A percentile compares a stretch with the other conserved stretches of the same genome.
These are phyloP conservation scores for Rhinogobius similis DNA, from an alignment of 2,113 vertebrate species.

Conservation along the genomic window DNA sequence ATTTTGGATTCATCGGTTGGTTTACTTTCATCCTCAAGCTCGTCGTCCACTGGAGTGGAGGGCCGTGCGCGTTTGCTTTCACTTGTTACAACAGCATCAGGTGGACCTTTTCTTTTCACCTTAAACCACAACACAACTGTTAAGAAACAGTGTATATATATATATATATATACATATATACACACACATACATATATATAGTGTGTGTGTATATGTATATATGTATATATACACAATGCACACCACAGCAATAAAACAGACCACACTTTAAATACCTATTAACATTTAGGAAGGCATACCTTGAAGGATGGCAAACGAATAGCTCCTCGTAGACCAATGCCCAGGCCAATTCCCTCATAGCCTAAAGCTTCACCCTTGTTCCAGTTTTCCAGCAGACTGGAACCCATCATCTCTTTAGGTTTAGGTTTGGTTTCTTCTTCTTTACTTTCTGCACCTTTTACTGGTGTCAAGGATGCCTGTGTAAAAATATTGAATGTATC, in stretches of 20 bases:
- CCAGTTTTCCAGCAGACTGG: constrained; percentile 94
- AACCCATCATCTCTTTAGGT: constrained; percentile 88
- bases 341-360: constrained; percentile 91
- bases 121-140: constrained; percentile 53
- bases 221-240: no score
- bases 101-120: constrained; percentile 98
- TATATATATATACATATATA: no score
- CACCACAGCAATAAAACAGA: not conserved
- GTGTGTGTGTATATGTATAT: no score
- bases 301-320: constrained; percentile 97
- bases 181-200: no score
- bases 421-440: constrained; percentile 88
- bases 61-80: constrained; percentile 94
- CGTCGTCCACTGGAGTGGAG: constrained; percentile 91
- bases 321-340: constrained; percentile 90
- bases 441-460: constrained; percentile 89
- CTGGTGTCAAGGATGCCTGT: constrained; percentile 89
- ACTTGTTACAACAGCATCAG: constrained; percentile 82
- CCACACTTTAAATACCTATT: not conserved
- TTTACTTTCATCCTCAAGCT: constrained; percentile 91
- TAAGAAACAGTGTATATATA: not conserved
- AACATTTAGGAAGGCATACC: constrained; percentile 64
- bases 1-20: constrained; percentile 84
- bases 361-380: constrained; percentile 94
- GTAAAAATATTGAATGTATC: not conserved